Evolutionary conservation across 1,140 invertebrate genomes (phyloP).

Genomic region (Zelostemma sp.): DNA sequence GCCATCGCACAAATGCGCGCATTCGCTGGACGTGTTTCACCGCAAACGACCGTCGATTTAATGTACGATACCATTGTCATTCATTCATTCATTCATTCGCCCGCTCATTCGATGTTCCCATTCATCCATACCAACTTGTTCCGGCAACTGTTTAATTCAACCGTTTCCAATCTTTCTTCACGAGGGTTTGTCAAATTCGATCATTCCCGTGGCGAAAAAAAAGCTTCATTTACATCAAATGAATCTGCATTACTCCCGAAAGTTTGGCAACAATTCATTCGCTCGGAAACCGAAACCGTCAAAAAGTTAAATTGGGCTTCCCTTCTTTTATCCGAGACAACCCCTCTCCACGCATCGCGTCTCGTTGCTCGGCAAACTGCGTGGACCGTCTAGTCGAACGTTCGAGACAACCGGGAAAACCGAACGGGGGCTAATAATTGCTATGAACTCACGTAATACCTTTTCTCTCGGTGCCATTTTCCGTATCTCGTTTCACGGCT

Average conservation of each 20-base stretch:
- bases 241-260: constrained; percentile 12
- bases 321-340: background rate
- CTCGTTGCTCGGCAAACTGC: constrained; percentile 16
- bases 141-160: constrained; percentile 22
- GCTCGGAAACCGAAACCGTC: constrained; percentile 8
- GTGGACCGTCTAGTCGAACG: background rate
- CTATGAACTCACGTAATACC: constrained; percentile 54
- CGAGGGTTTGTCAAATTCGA: background rate
- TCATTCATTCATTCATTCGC: constrained; percentile 54
- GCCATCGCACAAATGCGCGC: constrained; percentile 41
- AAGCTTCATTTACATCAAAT: constrained; percentile 1
- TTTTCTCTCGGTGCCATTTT: constrained; percentile 35
- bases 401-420: background rate
- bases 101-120: constrained; percentile 25
- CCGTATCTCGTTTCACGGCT: constrained; percentile 70
- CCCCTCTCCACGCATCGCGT: constrained; percentile 27
- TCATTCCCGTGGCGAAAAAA: too few species aligned
- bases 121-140: constrained; percentile 28
- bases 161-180: constrained; percentile 23
- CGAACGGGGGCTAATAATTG: constrained; percentile 58
- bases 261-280: constrained; percentile 14
- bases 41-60: constrained; percentile 46
- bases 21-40: constrained; percentile 34
- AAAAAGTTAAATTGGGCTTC: constrained; percentile 35
- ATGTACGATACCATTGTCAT: constrained; percentile 62